phyloP scores from a whole-genome alignment of 2,113 vertebrate species.

The Apteryx mantelli region DNA sequence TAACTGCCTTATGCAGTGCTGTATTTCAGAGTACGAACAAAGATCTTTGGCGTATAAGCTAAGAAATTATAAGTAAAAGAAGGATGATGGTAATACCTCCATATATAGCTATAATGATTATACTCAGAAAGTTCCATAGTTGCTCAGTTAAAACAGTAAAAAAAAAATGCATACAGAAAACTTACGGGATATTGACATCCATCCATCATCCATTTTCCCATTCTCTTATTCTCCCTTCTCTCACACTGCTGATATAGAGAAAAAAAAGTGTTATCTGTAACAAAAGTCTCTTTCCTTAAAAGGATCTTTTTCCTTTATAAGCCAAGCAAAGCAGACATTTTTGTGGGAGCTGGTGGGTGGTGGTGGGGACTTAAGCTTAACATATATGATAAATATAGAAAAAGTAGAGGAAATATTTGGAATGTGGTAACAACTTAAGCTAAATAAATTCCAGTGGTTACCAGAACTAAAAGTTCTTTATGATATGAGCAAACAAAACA shows the following conservation, averaged over 20 bases:
- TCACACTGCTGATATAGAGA: neutral
- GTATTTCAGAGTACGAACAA: neutral
- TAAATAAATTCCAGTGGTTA: slow-evolving; percentile 54
- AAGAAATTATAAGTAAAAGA: neutral
- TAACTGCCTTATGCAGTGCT: no score
- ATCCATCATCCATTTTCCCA: neutral
- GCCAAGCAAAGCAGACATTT: slow-evolving; percentile 46
- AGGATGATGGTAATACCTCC: neutral
- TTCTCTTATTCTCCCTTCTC: neutral
- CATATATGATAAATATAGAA: slow-evolving; percentile 60
- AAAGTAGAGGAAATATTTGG: slow-evolving; percentile 24
- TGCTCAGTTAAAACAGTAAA: neutral
- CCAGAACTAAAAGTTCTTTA: neutral
- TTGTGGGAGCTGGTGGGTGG: slow-evolving; percentile 24
- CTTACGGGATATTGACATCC: neutral
- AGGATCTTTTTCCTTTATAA: neutral
- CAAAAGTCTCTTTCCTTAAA: neutral
- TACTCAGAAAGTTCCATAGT: neutral
- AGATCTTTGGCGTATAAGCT: neutral
- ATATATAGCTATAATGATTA: neutral
- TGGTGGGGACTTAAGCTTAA: neutral
- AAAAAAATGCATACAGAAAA: neutral
- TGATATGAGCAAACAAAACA: neutral
- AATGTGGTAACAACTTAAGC: neutral
- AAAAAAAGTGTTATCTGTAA: neutral